Evolutionary conservation across 2,797 vertebrate species (phyloP).

Genomic region (Balearica regulorum): DNA sequence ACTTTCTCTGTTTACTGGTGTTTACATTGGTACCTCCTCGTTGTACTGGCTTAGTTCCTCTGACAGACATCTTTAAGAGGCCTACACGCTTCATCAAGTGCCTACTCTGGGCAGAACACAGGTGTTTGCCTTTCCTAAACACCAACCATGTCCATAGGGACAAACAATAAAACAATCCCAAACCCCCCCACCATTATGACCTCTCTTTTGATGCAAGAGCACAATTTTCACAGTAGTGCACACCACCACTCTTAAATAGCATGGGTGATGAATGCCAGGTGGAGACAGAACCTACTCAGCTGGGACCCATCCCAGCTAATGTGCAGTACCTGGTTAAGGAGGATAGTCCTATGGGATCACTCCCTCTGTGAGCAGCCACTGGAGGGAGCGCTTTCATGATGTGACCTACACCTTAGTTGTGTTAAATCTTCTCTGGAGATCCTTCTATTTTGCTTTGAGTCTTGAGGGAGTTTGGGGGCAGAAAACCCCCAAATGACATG

Average conservation of each 20-base stretch:
- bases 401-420: neutral
- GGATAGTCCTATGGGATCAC: neutral
- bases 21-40: neutral
- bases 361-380: neutral
- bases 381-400: neutral
- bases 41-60: neutral
- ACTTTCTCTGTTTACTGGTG: neutral
- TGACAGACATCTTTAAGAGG: neutral
- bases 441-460: neutral
- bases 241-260: neutral
- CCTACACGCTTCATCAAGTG: neutral
- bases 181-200: neutral
- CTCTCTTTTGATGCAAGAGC: neutral
- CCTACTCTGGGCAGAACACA: neutral
- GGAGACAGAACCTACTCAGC: neutral
- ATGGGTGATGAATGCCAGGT: neutral
- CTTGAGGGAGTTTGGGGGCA: neutral
- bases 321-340: neutral
- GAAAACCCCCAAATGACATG: neutral
- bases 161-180: neutral
- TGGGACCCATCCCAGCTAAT: neutral
- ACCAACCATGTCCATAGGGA: fast-evolving
- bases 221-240: neutral
- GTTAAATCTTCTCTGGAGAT: neutral
- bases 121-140: neutral